Conservation (phyloP, 2,113 vertebrate genomes). For the Ptyas mucosa region DNA sequence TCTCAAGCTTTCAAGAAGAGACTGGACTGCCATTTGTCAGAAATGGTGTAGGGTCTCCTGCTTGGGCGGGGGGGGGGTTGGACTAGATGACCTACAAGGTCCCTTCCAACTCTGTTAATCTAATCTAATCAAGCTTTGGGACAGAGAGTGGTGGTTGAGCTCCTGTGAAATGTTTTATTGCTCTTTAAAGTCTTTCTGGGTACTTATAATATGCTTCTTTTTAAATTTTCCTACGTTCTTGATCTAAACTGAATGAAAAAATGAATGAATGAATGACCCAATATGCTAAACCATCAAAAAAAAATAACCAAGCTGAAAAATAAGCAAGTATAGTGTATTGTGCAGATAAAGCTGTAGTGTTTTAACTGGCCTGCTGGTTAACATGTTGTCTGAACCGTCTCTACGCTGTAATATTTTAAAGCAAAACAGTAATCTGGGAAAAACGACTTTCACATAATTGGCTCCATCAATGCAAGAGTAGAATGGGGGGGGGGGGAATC, state of each 20-base stretch:
- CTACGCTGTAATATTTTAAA: not conserved
- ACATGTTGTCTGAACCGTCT: not conserved
- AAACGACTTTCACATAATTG: not conserved
- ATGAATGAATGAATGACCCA: not conserved
- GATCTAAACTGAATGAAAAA: not conserved
- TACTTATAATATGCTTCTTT: not conserved
- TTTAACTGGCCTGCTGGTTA: not conserved
- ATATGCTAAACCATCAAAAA: not conserved
- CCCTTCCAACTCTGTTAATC: too few relatives aligned
- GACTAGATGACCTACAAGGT: too few relatives aligned
- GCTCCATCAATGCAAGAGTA: not conserved
- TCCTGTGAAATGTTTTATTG: not conserved
- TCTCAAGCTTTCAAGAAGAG: not conserved
- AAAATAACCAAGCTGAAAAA: not conserved
- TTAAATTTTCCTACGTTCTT: not conserved
- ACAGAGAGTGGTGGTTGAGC: not conserved
- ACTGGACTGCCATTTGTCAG: too few relatives aligned
- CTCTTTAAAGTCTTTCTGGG: not conserved
- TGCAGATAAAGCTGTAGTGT: not conserved
- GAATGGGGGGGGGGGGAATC: too few relatives aligned
- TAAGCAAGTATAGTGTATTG: not conserved
- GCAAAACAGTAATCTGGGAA: not conserved
- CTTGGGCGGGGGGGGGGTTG: too few relatives aligned
- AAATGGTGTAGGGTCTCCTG: too few relatives aligned
- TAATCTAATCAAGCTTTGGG: not conserved